Base-by-base conservation (phyloP, 2,888 invertebrate species). In the Aphodius granarius region DNA sequence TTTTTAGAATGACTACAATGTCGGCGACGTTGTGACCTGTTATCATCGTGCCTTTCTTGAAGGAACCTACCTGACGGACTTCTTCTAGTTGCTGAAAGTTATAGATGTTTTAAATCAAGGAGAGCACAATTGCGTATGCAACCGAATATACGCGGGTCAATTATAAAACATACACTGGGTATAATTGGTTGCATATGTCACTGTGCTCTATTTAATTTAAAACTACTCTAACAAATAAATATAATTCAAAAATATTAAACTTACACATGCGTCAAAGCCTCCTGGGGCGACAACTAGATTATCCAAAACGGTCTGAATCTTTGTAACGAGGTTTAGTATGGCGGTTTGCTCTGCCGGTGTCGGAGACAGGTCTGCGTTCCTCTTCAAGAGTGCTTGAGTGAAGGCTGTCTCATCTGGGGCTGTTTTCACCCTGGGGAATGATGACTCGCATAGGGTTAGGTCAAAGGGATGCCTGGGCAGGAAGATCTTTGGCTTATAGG, bases 1-100 rank as follows among this genome's bases (percentile, higher is more conserved):
- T 97, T 89, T 98, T 98, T 78, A 99, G 90, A 79, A 99, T 97
- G 0, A 99, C 97, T 0, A 98, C 98, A 78, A 99, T 94, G 83
- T 99, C 98, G 0, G 98, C 99, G 0, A 97, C 94, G 86, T 97
- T 98, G 87, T 96, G 95, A 0, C 97, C 97, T 0, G 95, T 94
- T 85, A 98, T 92, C 95, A 99, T 97, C 0, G 99, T 99, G 1
- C 98, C 98, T 84, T 99, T 98, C 87, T 99, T 99, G 87, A 97
- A 98, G 0, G 98, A 97, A 0, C 99, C 99, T 5, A 99, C 98
- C 88, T 97, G 97, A 0, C 98, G 91, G 0, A 98, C 97, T 87
- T 98, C 98, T 84, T 97, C 96, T 71, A 97, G 89, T 92, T 95
- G 94, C 94, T 95, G 81, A 16, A 86, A 86, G n/a, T n/a, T n/a